A percentile compares a stretch with the other conserved stretches of the same genome.
Conservation (phyloP, 2,888 invertebrate species). For the Anticlea derivata region DNA sequence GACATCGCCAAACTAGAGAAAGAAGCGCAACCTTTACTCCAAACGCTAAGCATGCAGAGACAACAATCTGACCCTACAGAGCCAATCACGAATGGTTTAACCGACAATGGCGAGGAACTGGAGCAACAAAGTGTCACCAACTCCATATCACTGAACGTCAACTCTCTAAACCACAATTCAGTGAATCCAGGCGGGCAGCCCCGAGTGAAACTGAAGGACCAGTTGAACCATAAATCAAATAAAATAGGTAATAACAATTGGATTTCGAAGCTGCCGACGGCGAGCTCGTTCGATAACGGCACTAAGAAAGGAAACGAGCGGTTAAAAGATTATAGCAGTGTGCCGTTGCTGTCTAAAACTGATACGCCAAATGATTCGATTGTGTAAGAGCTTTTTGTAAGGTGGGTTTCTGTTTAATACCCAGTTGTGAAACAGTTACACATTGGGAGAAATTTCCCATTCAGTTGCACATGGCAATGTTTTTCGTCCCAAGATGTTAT, state of each 20-base stretch:
- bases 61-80: constrained; percentile 70
- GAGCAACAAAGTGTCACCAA: constrained; percentile 68
- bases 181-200: constrained; percentile 60
- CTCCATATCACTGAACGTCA: constrained; percentile 69
- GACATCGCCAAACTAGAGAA: constrained; percentile 64
- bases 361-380: constrained; percentile 75
- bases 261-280: constrained; percentile 72
- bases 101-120: constrained; percentile 53
- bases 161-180: constrained; percentile 66
- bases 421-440: too few relatives aligned
- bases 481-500: too few relatives aligned
- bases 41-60: constrained; percentile 65
- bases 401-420: neutral
- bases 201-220: constrained; percentile 74
- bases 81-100: constrained; percentile 64
- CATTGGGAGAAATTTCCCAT: too few relatives aligned
- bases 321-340: constrained; percentile 78
- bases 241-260: constrained; percentile 80
- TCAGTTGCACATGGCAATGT: too few relatives aligned
- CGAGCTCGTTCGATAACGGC: constrained; percentile 75
- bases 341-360: constrained; percentile 72
- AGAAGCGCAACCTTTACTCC: constrained; percentile 68
- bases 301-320: constrained; percentile 63
- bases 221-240: constrained; percentile 59
- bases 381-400: constrained; percentile 49